Evolutionary conservation across 1,140 invertebrate genomes (phyloP), one percentile per base, ranked within the genome.

Genomic region (Scaptodrosophila lebanonensis): DNA sequence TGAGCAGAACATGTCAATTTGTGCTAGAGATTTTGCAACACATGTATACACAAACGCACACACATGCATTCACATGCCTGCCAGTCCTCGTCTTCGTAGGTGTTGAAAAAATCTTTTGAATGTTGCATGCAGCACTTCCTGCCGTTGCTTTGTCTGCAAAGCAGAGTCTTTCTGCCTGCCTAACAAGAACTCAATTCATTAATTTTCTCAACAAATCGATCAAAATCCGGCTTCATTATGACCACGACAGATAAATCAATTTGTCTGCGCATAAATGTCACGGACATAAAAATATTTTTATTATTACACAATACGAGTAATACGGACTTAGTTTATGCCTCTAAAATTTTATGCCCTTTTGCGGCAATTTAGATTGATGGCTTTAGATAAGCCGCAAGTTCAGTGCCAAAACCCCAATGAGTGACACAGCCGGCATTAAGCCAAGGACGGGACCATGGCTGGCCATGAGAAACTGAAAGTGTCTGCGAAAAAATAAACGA

Each of bases 321-420:
- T 20, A 22, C 11, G 39, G 45, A 57, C 54, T 66, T 40, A 39
- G 22, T 3, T 3, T 25, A 3, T 25, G 22, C 8, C 22, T 25
- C 22, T 25, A 29, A 62, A 72, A 60, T 53, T 45, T 36, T 40
- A 54, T 15, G 40, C 27, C 32, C 11, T n/a, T 33, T 36, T 52
- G 12, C 22, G 13, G 56, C 72, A 73, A 79, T 77, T 73, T 79
- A 73, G 73, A 79, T 73, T 73, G 73, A 77, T 77, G 56, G 42
- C 63, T 47, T 27, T 29, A 32, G 33, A 50, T 53, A 67, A 4
- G 43, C 36, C 13, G 27, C 33, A 30, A 35, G 49, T 32, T 29
- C 36, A 40, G 52, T 30, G 40, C 9, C 25, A 29, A 25, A 3
- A 25, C 22, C 3, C 3, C 8, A 8, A 8, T 8, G 3, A 25